Evolutionary conservation across 2,113 vertebrate genomes (phyloP).

Genomic region (Empidonax traillii): DNA sequence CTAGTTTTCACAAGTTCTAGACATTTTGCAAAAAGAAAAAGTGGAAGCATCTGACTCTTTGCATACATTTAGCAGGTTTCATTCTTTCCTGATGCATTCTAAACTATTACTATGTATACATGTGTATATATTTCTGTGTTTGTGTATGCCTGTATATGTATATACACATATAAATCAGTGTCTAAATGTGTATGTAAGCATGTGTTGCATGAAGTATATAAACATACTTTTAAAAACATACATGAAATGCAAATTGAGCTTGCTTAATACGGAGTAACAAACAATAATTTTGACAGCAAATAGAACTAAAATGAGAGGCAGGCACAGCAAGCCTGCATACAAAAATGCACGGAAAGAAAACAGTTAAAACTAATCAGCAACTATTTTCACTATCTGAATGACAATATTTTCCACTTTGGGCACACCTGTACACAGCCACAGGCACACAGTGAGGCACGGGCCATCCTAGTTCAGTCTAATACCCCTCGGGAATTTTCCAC

Average conservation of each 20-base stretch:
- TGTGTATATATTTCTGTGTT: not conserved
- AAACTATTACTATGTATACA: not conserved
- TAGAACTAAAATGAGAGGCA: not conserved
- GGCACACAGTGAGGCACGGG: accelerated
- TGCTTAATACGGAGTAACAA: not conserved
- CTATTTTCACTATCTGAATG: not conserved
- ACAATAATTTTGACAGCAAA: not conserved
- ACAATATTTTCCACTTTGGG: not conserved
- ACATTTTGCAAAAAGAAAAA: not conserved
- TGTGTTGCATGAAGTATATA: not conserved
- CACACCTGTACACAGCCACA: not conserved
- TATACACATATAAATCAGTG: not conserved
- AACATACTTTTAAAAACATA: not conserved
- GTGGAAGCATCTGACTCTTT: not conserved
- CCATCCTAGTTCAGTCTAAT: not conserved
- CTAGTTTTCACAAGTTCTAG: not conserved
- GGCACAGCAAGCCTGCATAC: not conserved
- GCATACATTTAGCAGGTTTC: not conserved
- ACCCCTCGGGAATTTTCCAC: not conserved
- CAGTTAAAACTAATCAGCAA: not conserved
- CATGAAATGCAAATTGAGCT: not conserved
- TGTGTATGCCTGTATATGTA: too few species aligned
- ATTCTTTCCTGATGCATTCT: not conserved
- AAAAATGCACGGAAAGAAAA: not conserved
- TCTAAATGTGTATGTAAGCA: not conserved